These are phyloP conservation scores for Ovis canadensis DNA, from an alignment of 2,113 vertebrate genomes.

Conservation along the genomic window DNA sequence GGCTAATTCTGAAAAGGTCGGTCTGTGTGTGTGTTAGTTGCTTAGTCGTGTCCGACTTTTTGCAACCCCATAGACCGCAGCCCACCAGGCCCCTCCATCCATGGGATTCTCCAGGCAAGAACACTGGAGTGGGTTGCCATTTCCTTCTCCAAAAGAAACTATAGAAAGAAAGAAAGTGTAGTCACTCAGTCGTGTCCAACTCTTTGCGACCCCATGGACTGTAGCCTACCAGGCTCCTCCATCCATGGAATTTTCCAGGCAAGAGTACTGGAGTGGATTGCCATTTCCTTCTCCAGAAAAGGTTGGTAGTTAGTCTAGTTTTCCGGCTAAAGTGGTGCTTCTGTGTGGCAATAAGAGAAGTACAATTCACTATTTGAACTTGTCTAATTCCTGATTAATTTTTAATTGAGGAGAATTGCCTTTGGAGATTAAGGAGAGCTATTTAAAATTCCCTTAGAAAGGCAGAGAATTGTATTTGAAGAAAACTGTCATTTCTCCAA, in stretches of 20 bases:
- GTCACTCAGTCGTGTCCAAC: too few species aligned
- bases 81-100: background rate
- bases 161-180: too few species aligned
- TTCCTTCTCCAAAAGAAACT: too few species aligned
- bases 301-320: background rate
- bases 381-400: background rate
- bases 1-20: background rate
- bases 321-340: background rate
- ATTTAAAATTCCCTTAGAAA: background rate
- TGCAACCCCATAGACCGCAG: background rate
- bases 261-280: background rate
- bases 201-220: background rate
- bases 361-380: background rate
- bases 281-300: background rate
- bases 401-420: background rate
- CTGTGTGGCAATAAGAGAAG: background rate
- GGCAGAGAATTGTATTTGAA: background rate
- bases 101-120: too few species aligned
- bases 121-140: too few species aligned
- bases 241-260: background rate
- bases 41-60: background rate
- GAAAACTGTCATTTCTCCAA: background rate
- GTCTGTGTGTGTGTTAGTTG: background rate
- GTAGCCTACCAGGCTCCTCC: background rate
- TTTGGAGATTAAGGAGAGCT: background rate